Percentiles rank a stretch among this genome's conserved stretches.
Evolutionary conservation across 2,113 vertebrate species (phyloP).

Genomic region (Mustelus asterias): DNA sequence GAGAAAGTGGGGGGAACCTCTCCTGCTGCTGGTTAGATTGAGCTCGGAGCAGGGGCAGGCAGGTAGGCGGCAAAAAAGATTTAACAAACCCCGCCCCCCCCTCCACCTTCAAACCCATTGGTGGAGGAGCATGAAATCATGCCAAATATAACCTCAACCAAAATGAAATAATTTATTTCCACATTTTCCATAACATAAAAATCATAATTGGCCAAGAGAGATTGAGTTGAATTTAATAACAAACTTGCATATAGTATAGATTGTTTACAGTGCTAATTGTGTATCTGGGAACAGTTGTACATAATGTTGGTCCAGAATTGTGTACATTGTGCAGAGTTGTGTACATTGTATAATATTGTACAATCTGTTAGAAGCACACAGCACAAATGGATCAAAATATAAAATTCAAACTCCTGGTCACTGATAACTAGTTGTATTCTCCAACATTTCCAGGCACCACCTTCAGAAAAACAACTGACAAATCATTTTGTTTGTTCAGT

Average conservation of each 20-base stretch:
- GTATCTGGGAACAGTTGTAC: background rate
- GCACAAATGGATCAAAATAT: background rate
- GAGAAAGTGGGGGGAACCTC: background rate
- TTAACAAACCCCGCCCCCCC: background rate
- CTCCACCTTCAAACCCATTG: background rate
- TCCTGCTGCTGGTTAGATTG: background rate
- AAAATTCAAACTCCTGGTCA: background rate
- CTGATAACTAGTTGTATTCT: background rate
- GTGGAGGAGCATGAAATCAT: background rate
- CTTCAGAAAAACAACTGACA: background rate
- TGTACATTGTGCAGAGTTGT: background rate
- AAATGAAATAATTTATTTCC: background rate
- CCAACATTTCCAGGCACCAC: background rate
- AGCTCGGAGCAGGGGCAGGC: too few species aligned
- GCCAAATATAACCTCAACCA: background rate
- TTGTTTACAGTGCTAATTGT: background rate
- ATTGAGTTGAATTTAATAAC: background rate
- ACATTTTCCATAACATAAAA: background rate
- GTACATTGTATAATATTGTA: background rate
- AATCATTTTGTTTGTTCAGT: background rate
- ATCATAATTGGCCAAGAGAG: background rate
- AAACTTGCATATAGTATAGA: background rate
- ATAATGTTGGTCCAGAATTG: background rate
- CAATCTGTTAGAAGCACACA: background rate
- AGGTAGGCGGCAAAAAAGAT: background rate